Conservation (phyloP, 1,140 invertebrate species). For the Drosophila sulfurigaster region DNA sequence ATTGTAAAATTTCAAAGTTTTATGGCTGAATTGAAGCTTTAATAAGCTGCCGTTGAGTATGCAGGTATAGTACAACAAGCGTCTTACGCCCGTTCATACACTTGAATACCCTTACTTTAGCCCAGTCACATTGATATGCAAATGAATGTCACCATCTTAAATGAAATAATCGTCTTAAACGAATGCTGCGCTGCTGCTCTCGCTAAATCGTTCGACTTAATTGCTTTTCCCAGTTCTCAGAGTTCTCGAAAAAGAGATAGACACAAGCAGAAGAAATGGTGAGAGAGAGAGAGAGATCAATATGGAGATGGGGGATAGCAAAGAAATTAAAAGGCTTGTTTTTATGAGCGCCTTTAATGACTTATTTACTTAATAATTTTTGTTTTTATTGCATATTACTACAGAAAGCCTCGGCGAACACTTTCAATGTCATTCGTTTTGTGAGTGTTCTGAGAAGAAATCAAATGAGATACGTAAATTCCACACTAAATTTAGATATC, state of each 20-base stretch:
- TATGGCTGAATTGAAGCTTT: background rate
- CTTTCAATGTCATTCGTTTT: constrained; percentile 63
- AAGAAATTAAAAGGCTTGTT: constrained; percentile 23
- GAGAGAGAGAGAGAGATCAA: background rate
- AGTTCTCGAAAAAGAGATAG: background rate
- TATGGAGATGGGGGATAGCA: background rate
- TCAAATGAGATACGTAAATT: constrained; percentile 35
- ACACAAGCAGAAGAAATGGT: background rate
- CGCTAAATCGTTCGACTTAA: constrained; percentile 59
- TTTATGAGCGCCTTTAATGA: constrained; percentile 69
- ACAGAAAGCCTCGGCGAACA: constrained; percentile 30
- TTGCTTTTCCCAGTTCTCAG: constrained; percentile 59
- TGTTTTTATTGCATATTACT: constrained; percentile 35
- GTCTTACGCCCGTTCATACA: constrained; percentile 4
- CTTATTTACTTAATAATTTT: constrained; percentile 67
- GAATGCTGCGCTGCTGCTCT: constrained; percentile 48
- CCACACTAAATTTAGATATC: constrained; percentile 61
- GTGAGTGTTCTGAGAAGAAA: constrained; percentile 2
- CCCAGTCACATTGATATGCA: constrained; percentile 74
- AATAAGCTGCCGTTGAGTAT: background rate
- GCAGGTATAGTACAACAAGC: background rate
- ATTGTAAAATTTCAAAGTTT: background rate
- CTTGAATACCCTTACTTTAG: constrained; percentile 18
- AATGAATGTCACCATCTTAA: constrained; percentile 84
- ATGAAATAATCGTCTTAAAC: constrained; percentile 83